Evolutionary conservation across 2,113 vertebrate genomes (phyloP), one percentile per base, ranked within the genome.

Genomic region (Gobius niger): DNA sequence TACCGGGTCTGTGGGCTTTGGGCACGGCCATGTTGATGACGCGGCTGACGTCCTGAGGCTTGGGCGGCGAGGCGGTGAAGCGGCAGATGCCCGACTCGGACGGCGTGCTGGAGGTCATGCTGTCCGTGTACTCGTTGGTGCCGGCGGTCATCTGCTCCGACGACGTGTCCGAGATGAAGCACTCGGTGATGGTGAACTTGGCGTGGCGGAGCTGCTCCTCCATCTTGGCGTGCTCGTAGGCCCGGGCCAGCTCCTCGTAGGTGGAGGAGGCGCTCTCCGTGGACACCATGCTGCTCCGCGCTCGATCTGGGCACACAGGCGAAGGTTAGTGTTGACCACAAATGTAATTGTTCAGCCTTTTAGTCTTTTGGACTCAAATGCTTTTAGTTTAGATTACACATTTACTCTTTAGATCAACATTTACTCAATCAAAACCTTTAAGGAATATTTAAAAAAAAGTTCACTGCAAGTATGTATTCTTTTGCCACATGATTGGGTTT

Each of bases 171-270:
- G 98, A 99, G 81, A 99, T 99, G 94, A 99, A 99, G 94, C 98
- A 99, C 81, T 99, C 98, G 0, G 98, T 99, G 92, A 99, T 98
- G 91, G 97, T 99, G 94, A 99, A 99, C 93, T 99, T 99, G 89
- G 98, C 98, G 0, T 99, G 96, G 60, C 97, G 91, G 80, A 99
- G 93, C 91, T 99, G 98, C 77, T 99, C 98, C 83, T 99, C 98
- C 96, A 99, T 98, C 91, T 99, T 99, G 85, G 98, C 98, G 0
- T 99, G 98, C 77, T 99, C 98, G 1, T 99, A 99, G 12, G 98
- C 98, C 73, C 98, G 91, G 1, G 98, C 98, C 90, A 99, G 92
- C 81, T 99, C 98, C 92, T 99, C 98, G 0, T 99, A 99, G 0
- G 98, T 99, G 79, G 98, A 99, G 80, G 98, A 99, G 71, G 98